phyloP scores from a whole-genome alignment of 2,888 invertebrate species.

The Callinectes sapidus region DNA sequence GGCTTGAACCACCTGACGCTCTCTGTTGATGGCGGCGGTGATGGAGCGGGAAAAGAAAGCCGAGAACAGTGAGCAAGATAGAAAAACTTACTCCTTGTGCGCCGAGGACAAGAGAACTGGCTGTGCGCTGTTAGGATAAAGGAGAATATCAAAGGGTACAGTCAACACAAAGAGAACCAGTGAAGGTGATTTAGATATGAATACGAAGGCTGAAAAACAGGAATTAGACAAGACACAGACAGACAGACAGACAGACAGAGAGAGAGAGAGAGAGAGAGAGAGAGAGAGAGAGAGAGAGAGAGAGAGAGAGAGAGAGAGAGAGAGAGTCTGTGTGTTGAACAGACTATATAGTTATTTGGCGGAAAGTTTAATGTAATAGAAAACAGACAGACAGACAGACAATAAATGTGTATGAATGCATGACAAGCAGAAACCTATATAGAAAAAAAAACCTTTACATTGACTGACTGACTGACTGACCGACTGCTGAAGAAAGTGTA shows the following conservation, averaged over 20 bases:
- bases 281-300: constrained; percentile 21
- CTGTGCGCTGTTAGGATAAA: neutral
- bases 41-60: neutral
- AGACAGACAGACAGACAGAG: constrained; percentile 2
- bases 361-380: neutral
- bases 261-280: constrained; percentile 10
- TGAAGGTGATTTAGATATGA: too few species aligned
- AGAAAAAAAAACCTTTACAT: too few species aligned
- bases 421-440: too few species aligned
- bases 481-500: neutral
- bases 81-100: neutral
- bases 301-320: constrained; percentile 6
- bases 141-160: neutral
- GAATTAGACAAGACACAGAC: neutral
- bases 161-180: neutral
- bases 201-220: neutral
- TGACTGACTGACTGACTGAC: too few species aligned
- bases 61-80: neutral
- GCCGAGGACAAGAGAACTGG: neutral
- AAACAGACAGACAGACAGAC: neutral
- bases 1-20: neutral
- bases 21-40: neutral
- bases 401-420: neutral
- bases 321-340: too few species aligned
- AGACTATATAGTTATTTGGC: neutral